Base-by-base conservation (phyloP, 1,140 invertebrate species). In the Magallana ariakensis region DNA sequence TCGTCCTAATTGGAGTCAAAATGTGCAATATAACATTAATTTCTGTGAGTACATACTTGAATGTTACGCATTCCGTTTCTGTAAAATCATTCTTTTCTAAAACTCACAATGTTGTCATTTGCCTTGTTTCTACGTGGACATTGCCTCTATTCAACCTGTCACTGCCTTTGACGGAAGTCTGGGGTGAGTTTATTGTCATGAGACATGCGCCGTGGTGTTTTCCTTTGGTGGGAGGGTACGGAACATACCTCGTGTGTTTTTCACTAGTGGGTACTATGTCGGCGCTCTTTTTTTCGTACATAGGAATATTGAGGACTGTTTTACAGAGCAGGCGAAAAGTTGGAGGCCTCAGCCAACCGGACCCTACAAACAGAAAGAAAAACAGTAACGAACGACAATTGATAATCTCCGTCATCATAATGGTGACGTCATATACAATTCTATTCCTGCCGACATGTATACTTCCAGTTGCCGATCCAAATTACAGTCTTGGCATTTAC, bases 181-280 rank as follows among this genome's bases (percentile, higher is more conserved):
- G 80, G 80, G 80, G 80, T 16, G n/a, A 82, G 54, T 82, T 82
- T 15, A n/a, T 9, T 8, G 16, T 55, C 8, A 19, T 53, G n/a
- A 33, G 0, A 3, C 46, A 82, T n/a, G 10, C 15, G n/a, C 46
- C 54, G 5, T 82, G 46, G 46, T 82, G 80, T 56, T 54, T 55
- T 9, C 80, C 80, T 7, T 54, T 55, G 13, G 8, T 5, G 10
- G 80, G 54, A 15, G 46, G 53, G 0, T 82, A 19, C 19, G 54
- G 80, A 82, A 19, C 19, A 13, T 82, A 54, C 55, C 46, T 82
- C 7, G 80, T 82, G 80, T 54, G 80, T 56, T 82, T 82, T n/a
- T 13, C 80, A 16, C 80, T 82, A 3, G 80, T 82, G 4, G 46
- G 53, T 15, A 82, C 80, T 54, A n/a, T 54, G 7, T 82, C 80